phyloP scores from a whole-genome alignment of 2,888 invertebrate genomes.

The Megalurothrips usitatus region DNA sequence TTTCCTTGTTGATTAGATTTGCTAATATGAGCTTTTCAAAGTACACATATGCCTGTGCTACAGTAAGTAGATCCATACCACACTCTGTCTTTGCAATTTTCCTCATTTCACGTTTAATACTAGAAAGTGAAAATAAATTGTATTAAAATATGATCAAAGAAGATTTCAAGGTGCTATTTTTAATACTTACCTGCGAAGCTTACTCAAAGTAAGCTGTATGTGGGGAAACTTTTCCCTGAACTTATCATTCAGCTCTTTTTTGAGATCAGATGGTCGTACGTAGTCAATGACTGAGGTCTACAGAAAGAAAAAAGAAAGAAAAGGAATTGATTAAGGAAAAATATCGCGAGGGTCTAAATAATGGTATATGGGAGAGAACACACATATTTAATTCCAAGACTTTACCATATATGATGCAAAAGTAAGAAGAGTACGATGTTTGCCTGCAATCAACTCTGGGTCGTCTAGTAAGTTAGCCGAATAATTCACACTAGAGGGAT shows the following conservation, averaged over 20 bases:
- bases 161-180: slow-evolving; percentile 5
- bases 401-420: slow-evolving; percentile 78
- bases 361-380: not conserved
- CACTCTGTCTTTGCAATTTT: slow-evolving; percentile 83
- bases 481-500: slow-evolving; percentile 49
- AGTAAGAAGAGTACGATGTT: slow-evolving; percentile 78
- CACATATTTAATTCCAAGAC: not conserved
- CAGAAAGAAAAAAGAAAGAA: slow-evolving; percentile 39
- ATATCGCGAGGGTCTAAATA: slow-evolving; percentile 28
- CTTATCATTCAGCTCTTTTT: slow-evolving; percentile 95
- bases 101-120: slow-evolving; percentile 93
- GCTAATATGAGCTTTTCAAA: slow-evolving; percentile 93
- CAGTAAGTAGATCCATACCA: slow-evolving; percentile 79
- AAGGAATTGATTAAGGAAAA: slow-evolving; percentile 39
- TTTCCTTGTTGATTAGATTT: slow-evolving; percentile 88
- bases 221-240: slow-evolving; percentile 93
- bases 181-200: slow-evolving; percentile 75
- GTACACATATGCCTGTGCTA: slow-evolving; percentile 97
- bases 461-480: slow-evolving; percentile 88
- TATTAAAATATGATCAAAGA: slow-evolving; percentile 36
- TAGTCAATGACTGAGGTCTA: slow-evolving; percentile 94
- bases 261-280: slow-evolving; percentile 89
- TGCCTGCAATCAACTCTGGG: slow-evolving; percentile 84
- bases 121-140: slow-evolving; percentile 46
- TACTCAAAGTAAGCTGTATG: slow-evolving; percentile 90